Conservation (phyloP, 2,888 invertebrate genomes). For the Ochlodes sylvanus region DNA sequence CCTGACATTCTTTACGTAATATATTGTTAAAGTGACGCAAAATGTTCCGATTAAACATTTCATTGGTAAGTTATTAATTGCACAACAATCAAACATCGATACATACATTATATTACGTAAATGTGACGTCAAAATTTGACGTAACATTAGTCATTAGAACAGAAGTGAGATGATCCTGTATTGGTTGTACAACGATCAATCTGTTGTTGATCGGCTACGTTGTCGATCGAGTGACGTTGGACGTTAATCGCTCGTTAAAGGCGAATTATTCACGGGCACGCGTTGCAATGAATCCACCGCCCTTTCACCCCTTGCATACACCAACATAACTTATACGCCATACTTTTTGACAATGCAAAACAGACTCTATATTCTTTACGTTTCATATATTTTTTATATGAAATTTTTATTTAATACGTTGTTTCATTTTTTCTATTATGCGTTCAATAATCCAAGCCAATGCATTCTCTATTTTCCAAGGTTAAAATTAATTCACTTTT, state of each 20-base stretch:
- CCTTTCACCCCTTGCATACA: conserved; percentile 60
- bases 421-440: background rate
- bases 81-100: too few relatives aligned
- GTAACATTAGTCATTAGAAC: background rate
- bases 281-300: conserved; percentile 73
- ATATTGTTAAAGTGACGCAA: too few relatives aligned
- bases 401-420: background rate
- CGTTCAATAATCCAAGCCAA: conserved; percentile 80
- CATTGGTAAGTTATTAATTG: too few relatives aligned
- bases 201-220: conserved; percentile 52
- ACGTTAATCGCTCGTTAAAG: conserved; percentile 82
- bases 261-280: conserved; percentile 83
- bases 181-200: conserved; percentile 19
- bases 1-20: too few relatives aligned
- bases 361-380: background rate
- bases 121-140: too few relatives aligned
- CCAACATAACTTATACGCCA: conserved; percentile 38
- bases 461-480: conserved; percentile 80
- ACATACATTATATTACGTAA: too few relatives aligned
- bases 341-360: background rate
- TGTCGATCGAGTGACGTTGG: conserved; percentile 64
- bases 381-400: background rate
- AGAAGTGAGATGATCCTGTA: background rate
- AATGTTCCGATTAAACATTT: too few relatives aligned
- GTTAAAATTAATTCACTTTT: conserved; percentile 80